Base-by-base conservation (phyloP, 2,113 vertebrate species). In the Otolemur garnettii region DNA sequence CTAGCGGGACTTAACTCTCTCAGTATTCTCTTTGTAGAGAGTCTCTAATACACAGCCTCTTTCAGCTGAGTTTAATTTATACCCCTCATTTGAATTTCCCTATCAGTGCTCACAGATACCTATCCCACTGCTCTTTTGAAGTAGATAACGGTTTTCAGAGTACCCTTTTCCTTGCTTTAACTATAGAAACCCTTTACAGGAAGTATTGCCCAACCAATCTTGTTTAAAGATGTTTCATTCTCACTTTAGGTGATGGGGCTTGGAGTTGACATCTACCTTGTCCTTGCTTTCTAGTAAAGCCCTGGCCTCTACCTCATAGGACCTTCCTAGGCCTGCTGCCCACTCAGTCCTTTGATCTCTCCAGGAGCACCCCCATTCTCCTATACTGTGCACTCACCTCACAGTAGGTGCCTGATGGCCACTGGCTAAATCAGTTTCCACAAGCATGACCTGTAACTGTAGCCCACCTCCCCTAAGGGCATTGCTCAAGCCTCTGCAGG, bases 101-200 rank as follows among this genome's bases (percentile, higher is more conserved):
- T 96, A 38, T 60, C 82, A 82, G 8, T 0, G 0, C 21, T 88
- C 50, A 72, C n/a, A 60, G 35, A 55, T 69, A 55, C 60, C 22
- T n/a, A 10, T 78, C 78, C 45, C 80, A 33, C 30, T 24, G 5
- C 38, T 87, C 45, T 87, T 38, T 74, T 77, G 33, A 85, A 68
- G 59, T 85, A 80, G 57, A 90, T 53, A 53, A 86, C 92, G 6
- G 8, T 81, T 83, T 92, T 97, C 55, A 81, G 28, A 71, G 50
- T 59, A 92, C 50, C 11, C n/a, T 7, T 38, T 75, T 53, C 35
- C 13, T 17, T 17, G 71, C 19, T 4, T 59, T 59, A 86, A 79
- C 45, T 74, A 33, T 14, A 91, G 84, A 90, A 90, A 62, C 38
- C 30, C 35, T 86, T 91, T 42, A 57, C 14, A 26, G 60, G n/a